Conservation (phyloP, 2,113 vertebrate genomes). For the Peromyscus californicus region DNA sequence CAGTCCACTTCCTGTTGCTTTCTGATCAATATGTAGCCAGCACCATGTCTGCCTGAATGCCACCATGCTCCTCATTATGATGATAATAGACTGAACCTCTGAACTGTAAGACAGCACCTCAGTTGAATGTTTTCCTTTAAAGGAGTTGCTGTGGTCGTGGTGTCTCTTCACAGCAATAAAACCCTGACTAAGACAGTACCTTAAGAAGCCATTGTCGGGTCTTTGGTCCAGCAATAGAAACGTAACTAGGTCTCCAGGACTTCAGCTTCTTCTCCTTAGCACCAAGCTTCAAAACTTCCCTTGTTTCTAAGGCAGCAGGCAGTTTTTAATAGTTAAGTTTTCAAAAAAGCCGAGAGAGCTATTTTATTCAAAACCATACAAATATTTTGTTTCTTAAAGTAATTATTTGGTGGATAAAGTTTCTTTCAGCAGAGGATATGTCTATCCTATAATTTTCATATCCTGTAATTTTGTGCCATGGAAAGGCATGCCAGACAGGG, state of each 20-base stretch:
- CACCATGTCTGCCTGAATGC: background rate
- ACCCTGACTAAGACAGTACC: background rate
- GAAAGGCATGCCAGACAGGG: background rate
- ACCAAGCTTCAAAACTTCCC: background rate
- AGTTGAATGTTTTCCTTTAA: background rate
- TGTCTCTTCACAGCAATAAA: background rate
- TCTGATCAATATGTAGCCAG: background rate
- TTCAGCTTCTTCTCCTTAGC: background rate
- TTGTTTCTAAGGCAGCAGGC: background rate
- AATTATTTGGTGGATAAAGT: constrained; percentile 7
- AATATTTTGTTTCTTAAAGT: constrained; percentile 20
- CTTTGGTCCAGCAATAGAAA: background rate
- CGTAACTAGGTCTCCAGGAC: background rate
- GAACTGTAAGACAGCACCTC: background rate
- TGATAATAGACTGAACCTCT: background rate
- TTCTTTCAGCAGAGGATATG: constrained; percentile 8
- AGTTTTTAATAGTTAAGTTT: background rate
- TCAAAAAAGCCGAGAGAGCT: background rate
- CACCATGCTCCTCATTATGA: background rate
- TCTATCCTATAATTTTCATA: constrained; percentile 41
- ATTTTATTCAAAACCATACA: background rate
- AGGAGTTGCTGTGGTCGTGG: background rate
- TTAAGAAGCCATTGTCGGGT: background rate
- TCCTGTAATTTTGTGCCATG: constrained; percentile 49
- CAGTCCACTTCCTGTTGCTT: background rate